Percentiles rank a stretch among this genome's conserved stretches.
Conservation (phyloP, 2,797 vertebrate species). For the Pelobates cultripes region DNA sequence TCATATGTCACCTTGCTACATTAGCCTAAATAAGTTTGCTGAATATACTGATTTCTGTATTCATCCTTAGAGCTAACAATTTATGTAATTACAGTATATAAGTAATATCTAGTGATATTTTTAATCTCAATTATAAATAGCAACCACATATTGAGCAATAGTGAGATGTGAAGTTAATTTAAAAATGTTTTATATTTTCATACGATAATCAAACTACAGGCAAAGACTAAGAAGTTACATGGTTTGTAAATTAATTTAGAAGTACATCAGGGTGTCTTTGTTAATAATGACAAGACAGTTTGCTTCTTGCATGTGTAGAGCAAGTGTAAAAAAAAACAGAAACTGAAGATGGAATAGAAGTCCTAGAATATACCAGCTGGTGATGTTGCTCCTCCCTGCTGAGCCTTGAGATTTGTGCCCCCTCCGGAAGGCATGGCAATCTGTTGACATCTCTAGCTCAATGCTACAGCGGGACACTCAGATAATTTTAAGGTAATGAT, state of each 20-base stretch:
- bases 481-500: constrained; percentile 67
- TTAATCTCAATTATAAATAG: too few relatives aligned
- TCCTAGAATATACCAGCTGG: constrained; percentile 83
- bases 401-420: constrained; percentile 63
- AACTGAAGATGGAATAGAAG: constrained; percentile 62
- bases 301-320: constrained; percentile 66
- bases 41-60: too few relatives aligned
- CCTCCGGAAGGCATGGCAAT: constrained; percentile 70
- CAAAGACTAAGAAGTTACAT: neutral
- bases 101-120: too few relatives aligned
- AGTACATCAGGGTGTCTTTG: constrained; percentile 60
- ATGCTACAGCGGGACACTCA: constrained; percentile 65
- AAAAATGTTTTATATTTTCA: too few relatives aligned
- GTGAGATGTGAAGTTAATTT: too few relatives aligned
- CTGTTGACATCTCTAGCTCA: constrained; percentile 72
- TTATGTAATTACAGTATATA: too few relatives aligned
- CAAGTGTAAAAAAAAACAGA: constrained; percentile 59
- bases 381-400: constrained; percentile 76
- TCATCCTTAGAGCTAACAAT: too few relatives aligned
- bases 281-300: constrained; percentile 63
- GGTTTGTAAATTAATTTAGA: too few relatives aligned
- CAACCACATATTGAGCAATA: too few relatives aligned
- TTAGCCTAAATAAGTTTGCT: too few relatives aligned
- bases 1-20: too few relatives aligned
- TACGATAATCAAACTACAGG: too few relatives aligned